Evolutionary conservation across 2,113 vertebrate genomes (phyloP).

Genomic region (Trachemys scripta): DNA sequence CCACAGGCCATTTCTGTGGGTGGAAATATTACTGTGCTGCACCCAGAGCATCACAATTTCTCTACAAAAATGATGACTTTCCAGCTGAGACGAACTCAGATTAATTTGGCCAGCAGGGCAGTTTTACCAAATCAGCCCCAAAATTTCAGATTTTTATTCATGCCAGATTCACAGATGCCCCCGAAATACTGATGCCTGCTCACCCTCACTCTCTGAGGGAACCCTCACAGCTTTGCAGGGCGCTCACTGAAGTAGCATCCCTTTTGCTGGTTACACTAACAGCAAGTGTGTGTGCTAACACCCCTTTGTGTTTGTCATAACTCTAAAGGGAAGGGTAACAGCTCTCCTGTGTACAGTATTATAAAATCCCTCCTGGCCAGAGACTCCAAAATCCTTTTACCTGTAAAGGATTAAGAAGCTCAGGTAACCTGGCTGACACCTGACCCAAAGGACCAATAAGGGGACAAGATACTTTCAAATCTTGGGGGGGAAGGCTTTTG

Average conservation of each 20-base stretch:
- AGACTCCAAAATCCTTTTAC: no score
- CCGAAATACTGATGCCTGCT: background rate
- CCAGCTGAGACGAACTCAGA: background rate
- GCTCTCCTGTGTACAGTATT: no score
- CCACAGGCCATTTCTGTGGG: slow-evolving; percentile 5
- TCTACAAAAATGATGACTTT: background rate
- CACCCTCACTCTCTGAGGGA: no score
- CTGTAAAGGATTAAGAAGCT: no score
- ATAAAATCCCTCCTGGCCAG: no score
- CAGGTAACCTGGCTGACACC: no score
- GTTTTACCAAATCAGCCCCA: background rate
- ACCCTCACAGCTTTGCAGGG: background rate
- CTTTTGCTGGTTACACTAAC: background rate
- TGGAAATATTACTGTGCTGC: slow-evolving; percentile 17
- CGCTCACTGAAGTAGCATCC: background rate
- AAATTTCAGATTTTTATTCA: background rate
- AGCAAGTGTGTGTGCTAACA: no score
- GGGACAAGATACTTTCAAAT: no score
- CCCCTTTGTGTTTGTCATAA: background rate
- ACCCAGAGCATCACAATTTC: background rate
- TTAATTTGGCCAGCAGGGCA: background rate
- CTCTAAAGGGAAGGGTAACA: no score
- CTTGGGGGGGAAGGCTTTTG: no score
- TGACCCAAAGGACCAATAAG: no score
- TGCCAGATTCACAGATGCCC: background rate